Evolutionary conservation across 2,797 vertebrate genomes (phyloP).

Genomic region (Sitta carolinensis): DNA sequence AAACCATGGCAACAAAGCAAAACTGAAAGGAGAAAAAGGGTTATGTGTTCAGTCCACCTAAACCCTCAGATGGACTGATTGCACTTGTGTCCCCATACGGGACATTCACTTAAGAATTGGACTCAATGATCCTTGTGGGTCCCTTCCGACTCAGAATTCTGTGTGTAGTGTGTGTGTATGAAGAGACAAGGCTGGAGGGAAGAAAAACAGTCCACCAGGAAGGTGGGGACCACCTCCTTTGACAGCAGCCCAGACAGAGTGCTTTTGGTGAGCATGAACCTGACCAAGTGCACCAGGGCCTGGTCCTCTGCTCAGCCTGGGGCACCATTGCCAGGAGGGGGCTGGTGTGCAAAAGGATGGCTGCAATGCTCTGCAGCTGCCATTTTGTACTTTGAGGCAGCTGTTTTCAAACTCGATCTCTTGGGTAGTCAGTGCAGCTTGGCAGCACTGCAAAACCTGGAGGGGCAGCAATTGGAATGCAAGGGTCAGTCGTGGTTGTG

Average conservation of each 20-base stretch:
- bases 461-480: neutral
- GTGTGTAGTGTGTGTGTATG: neutral
- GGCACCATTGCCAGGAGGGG: neutral
- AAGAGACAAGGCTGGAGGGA: neutral
- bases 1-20: neutral
- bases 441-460: fast-evolving
- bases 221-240: neutral
- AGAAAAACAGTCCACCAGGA: fast-evolving
- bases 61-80: neutral
- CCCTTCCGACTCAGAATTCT: neutral
- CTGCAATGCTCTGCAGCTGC: neutral
- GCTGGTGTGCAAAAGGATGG: neutral
- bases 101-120: neutral
- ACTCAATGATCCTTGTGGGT: neutral
- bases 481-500: neutral
- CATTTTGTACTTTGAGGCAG: neutral
- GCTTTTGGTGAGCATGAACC: neutral
- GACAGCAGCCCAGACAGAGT: neutral
- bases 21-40: neutral
- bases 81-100: neutral
- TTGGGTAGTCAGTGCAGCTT: fast-evolving
- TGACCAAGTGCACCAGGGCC: neutral
- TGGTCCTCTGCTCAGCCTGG: neutral
- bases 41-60: neutral
- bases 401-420: neutral